Evolutionary conservation across 2,888 invertebrate genomes (phyloP), one percentile per base, ranked within the genome.

Genomic region (Branchellion lobata): DNA sequence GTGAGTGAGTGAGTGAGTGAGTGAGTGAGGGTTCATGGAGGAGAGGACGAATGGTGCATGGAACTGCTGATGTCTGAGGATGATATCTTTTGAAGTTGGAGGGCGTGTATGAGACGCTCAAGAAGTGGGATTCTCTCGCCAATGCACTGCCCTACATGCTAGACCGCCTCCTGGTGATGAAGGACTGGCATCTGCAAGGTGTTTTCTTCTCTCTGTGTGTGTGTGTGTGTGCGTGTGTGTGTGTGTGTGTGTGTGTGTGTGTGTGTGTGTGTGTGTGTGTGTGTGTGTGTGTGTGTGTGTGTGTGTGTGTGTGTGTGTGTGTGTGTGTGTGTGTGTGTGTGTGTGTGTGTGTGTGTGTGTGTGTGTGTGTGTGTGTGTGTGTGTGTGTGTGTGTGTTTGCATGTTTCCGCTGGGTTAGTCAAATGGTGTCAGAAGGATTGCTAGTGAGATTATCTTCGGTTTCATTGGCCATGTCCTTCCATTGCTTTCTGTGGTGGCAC

Each of bases 121-220:
- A 94, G 87, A 93, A 93, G 87, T 93, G 92, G 80, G 95, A 96
- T 85, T 91, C 92, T 14, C 90, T 94, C 81, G 91, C 92, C 75
- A 92, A 93, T 86, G 90, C 94, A 80, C 86, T 94, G 81, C 93
- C 93, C 0, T 91, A 92, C 84, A 91, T 93, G 33, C 90, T 96
- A 51, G 93, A 94, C 84, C 91, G 96, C 79, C 91, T 97, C 90
- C 91, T 93, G 84, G 92, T 95, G 0, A 89, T 97, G 1, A 93
- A 94, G 87, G 91, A 92, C 1, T 89, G 97, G 5, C 96, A 97
- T 86, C 92, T 93, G 87, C 94, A 95, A 91, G 95, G 95, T 94
- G 29, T 8, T 65, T 65, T 3, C 40, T 21, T 68, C 24, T 57
- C 29, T 57, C 31, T 33, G 24, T 77, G 24, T 77, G 53, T 71